These are phyloP conservation scores for Sarcophaga carnaria DNA, from an alignment of 2,888 invertebrate species.

Conservation along the genomic window DNA sequence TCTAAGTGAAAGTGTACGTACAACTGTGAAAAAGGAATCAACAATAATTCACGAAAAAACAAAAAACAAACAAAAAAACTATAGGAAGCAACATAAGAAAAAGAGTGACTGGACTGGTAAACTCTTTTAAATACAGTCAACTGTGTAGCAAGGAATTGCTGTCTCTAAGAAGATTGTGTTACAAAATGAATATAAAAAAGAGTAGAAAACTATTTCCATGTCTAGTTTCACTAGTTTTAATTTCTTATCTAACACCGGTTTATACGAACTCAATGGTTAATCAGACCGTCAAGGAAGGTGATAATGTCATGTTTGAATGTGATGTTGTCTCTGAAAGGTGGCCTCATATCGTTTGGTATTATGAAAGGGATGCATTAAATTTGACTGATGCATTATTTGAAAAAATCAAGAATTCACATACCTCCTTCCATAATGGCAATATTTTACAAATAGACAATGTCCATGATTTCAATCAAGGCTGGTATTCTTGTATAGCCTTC, in stretches of 20 bases:
- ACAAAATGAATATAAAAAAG: slow-evolving; percentile 50
- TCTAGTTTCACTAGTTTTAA: background rate
- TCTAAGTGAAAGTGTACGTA: too few species aligned
- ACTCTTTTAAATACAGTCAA: background rate
- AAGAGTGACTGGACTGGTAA: too few species aligned
- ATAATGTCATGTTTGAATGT: slow-evolving; percentile 89
- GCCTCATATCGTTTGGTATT: slow-evolving; percentile 89
- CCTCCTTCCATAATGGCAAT: slow-evolving; percentile 84
- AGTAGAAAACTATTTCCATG: slow-evolving; percentile 34
- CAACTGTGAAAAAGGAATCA: too few species aligned
- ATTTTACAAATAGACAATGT: slow-evolving; percentile 83
- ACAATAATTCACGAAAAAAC: too few species aligned
- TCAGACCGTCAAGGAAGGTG: slow-evolving; percentile 87
- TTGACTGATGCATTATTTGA: slow-evolving; percentile 32
- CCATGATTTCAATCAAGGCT: slow-evolving; percentile 87
- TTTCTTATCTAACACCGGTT: background rate
- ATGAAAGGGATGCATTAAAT: slow-evolving; percentile 64
- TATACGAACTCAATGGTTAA: slow-evolving; percentile 87
- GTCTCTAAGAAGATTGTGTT: background rate
- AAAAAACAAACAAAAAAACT: too few species aligned
- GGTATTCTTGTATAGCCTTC: slow-evolving; percentile 96
- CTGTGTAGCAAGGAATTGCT: background rate
- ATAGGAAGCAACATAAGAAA: too few species aligned
- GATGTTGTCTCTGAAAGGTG: slow-evolving; percentile 91
- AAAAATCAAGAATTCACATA: slow-evolving; percentile 65